These are phyloP conservation scores for Diprion similis DNA, from an alignment of 1,140 invertebrate species.

Conservation along the genomic window DNA sequence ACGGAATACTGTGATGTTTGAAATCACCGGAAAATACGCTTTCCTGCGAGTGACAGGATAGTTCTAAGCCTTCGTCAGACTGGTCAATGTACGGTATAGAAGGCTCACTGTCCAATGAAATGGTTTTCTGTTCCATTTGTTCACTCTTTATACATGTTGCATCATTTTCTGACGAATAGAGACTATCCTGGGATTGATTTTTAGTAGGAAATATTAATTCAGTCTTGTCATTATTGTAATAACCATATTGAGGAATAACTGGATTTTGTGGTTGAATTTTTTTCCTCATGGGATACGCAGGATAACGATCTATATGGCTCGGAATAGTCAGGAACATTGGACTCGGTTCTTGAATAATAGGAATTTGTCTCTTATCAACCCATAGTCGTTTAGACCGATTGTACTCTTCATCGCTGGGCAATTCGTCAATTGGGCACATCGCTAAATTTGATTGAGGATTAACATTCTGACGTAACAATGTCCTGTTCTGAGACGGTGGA, in stretches of 20 bases:
- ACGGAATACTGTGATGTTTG: background rate
- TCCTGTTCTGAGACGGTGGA: slow-evolving; percentile 8
- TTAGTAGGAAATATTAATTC: slow-evolving; percentile 38
- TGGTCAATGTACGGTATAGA: slow-evolving; percentile 49
- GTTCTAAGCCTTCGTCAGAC: slow-evolving; percentile 17
- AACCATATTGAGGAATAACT: slow-evolving; percentile 30
- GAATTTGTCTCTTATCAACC: slow-evolving; percentile 36
- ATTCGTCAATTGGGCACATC: slow-evolving; percentile 38
- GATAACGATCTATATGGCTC: slow-evolving; percentile 42
- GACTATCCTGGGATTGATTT: slow-evolving; percentile 27
- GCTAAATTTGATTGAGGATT: slow-evolving; percentile 33
- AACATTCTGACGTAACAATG: slow-evolving; percentile 31
- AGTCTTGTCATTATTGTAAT: slow-evolving; percentile 43
- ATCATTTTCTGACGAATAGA: slow-evolving; percentile 20
- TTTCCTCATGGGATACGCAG: slow-evolving; percentile 39
- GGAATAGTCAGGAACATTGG: slow-evolving; percentile 48
- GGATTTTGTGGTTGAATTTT: slow-evolving; percentile 6
- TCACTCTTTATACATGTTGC: background rate
- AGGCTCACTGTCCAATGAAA: slow-evolving; percentile 32
- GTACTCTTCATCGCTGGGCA: slow-evolving; percentile 25
- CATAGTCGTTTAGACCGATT: slow-evolving; percentile 33
- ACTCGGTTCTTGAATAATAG: slow-evolving; percentile 43
- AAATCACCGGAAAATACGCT: slow-evolving; percentile 10
- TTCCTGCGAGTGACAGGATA: background rate
- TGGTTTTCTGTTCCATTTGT: slow-evolving; percentile 27